Evolutionary conservation across 2,113 vertebrate genomes (phyloP).

Genomic region (Leptocoma aspasia): DNA sequence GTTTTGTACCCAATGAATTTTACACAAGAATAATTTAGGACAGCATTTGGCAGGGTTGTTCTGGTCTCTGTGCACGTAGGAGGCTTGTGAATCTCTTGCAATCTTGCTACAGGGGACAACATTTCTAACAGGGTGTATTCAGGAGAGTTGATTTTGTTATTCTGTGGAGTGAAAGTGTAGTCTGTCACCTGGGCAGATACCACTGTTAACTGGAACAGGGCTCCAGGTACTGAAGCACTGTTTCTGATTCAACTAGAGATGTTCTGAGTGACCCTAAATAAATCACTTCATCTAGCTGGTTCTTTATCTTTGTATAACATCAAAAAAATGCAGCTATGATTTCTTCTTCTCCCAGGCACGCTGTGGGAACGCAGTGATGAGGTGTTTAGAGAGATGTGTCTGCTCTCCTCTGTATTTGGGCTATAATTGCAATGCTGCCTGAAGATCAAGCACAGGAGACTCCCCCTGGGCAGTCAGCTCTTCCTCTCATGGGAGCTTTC

Average conservation of each 20-base stretch:
- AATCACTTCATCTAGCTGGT: neutral
- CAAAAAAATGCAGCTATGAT: neutral
- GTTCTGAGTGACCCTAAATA: neutral
- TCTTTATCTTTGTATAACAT: neutral
- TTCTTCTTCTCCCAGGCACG: neutral
- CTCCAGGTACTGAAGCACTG: neutral
- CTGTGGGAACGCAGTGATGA: neutral
- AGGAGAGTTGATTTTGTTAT: neutral
- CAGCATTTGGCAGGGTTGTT: neutral
- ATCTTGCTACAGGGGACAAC: conserved; percentile 21
- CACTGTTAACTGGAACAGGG: neutral
- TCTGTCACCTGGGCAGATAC: neutral
- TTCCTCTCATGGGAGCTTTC: neutral
- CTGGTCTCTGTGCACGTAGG: neutral
- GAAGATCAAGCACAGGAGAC: neutral
- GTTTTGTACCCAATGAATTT: neutral
- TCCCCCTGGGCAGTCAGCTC: neutral
- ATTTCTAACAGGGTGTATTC: neutral
- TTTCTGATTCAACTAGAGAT: neutral
- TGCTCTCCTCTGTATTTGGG: neutral
- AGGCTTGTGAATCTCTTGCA: conserved; percentile 12
- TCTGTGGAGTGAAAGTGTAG: neutral
- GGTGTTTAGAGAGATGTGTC: neutral
- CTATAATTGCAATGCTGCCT: neutral
- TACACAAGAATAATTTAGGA: conserved; percentile 6